A percentile compares a stretch with the other conserved stretches of the same genome.
Conservation (phyloP, 2,797 vertebrate species). For the Ctenosaura bakeri region DNA sequence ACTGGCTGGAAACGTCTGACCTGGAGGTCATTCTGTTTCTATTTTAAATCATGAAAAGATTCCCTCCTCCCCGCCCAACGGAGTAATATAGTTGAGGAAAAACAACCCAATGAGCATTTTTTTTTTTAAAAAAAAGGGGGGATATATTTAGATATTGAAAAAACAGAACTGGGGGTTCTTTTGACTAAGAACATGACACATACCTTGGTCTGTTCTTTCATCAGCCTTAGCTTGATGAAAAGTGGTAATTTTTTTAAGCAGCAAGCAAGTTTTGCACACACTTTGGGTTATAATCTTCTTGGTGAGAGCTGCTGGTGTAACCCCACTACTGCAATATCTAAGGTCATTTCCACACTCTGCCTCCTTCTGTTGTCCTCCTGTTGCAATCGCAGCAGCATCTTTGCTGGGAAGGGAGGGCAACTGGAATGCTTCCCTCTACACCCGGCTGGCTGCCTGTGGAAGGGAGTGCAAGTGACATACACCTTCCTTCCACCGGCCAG, state of each 20-base stretch:
- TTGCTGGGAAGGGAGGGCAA: too few species aligned
- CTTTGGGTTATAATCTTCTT: not conserved
- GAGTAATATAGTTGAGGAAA: not conserved
- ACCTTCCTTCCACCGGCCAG: too few species aligned
- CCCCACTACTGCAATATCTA: too few species aligned
- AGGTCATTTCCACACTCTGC: too few species aligned
- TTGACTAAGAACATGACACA: not conserved
- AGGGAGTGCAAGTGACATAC: too few species aligned
- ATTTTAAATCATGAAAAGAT: slow-evolving; percentile 69
- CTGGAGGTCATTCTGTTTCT: slow-evolving; percentile 76
- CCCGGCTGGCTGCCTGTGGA: too few species aligned
- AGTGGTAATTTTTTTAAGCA: not conserved
- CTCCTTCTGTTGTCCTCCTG: too few species aligned
- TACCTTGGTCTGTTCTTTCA: not conserved
- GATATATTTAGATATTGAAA: not conserved
- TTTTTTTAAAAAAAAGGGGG: not conserved
- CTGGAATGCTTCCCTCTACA: too few species aligned
- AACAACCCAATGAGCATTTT: slow-evolving; percentile 8
- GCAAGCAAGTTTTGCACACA: not conserved
- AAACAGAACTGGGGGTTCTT: not conserved
- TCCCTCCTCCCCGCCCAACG: not conserved
- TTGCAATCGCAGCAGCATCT: too few species aligned
- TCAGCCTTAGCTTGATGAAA: not conserved
- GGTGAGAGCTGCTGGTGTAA: not conserved
- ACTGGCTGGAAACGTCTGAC: slow-evolving; percentile 76